Evolutionary conservation across 2,797 vertebrate genomes (phyloP).

Genomic region (Oophaga sylvatica): DNA sequence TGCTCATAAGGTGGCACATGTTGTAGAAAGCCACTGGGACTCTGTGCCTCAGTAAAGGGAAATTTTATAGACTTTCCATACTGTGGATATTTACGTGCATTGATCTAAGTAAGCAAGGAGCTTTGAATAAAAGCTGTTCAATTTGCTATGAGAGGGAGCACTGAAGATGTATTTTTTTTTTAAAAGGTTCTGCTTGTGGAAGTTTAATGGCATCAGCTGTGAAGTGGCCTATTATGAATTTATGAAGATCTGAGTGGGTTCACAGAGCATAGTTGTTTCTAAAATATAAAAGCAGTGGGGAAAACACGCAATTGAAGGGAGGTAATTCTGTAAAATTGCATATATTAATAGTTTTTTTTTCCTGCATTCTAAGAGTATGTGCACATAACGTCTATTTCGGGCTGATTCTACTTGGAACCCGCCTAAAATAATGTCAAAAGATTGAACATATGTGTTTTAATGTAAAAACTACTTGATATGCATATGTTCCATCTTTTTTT

Average conservation of each 20-base stretch:
- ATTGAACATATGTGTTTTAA: too few relatives aligned
- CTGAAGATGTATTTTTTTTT: background rate
- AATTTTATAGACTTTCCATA: background rate
- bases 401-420: too few relatives aligned
- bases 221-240: background rate
- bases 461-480: too few relatives aligned
- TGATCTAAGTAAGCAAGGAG: background rate
- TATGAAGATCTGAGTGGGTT: background rate
- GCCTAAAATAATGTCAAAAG: too few relatives aligned
- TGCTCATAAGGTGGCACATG: background rate
- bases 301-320: background rate
- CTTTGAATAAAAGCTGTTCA: background rate
- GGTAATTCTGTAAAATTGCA: background rate
- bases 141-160: background rate
- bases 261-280: background rate
- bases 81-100: background rate
- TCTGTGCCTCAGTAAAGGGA: background rate
- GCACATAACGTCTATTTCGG: too few relatives aligned
- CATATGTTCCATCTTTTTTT: too few relatives aligned
- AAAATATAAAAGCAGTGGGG: background rate
- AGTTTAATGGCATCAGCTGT: background rate
- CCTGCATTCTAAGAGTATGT: too few relatives aligned
- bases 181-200: background rate
- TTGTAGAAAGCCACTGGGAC: background rate
- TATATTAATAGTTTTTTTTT: too few relatives aligned